These are phyloP conservation scores for Gonioctena quinquepunctata DNA, from an alignment of 1,140 invertebrate genomes.

Conservation along the genomic window DNA sequence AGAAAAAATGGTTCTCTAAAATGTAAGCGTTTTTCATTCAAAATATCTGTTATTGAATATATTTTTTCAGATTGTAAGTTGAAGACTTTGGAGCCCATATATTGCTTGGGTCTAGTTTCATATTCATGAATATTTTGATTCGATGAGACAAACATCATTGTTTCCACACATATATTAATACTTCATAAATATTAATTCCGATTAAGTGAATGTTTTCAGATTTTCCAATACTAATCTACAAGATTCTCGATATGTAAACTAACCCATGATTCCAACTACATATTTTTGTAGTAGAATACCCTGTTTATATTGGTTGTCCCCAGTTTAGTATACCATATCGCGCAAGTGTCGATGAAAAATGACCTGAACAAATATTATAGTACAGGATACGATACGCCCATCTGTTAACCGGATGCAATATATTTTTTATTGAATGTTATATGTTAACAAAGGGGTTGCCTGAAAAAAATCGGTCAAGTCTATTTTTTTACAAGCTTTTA, in stretches of 20 bases:
- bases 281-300: slow-evolving; percentile 8
- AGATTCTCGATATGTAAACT: neutral
- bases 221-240: slow-evolving; percentile 4
- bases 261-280: neutral
- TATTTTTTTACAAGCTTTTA: too few relatives aligned
- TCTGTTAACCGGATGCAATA: too few relatives aligned
- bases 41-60: neutral
- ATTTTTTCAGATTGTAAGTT: neutral
- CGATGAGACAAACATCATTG: neutral
- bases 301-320: too few relatives aligned
- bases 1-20: too few relatives aligned
- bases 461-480: too few relatives aligned
- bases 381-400: too few relatives aligned
- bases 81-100: neutral
- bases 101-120: neutral
- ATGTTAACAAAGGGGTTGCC: too few relatives aligned
- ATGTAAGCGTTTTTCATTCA: too few relatives aligned
- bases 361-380: too few relatives aligned
- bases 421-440: too few relatives aligned
- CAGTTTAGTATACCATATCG: too few relatives aligned
- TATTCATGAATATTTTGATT: neutral
- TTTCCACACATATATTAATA: neutral
- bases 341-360: too few relatives aligned
- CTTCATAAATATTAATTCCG: slow-evolving; percentile 6
- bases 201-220: neutral